Evolutionary conservation across 2,113 vertebrate genomes (phyloP).

Genomic region (Laticauda colubrina): DNA sequence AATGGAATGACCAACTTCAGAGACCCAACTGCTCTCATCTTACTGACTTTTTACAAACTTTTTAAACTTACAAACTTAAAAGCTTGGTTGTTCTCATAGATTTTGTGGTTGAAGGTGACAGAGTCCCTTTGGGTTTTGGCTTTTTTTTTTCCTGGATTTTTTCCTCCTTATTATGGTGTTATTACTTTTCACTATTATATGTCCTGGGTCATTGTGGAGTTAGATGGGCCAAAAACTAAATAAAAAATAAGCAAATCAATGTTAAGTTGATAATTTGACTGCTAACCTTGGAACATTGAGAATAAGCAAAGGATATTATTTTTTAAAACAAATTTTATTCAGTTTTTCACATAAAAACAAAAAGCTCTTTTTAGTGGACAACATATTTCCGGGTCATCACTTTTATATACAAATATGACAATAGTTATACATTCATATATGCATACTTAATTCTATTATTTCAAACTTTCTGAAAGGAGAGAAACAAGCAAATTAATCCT

Average conservation of each 20-base stretch:
- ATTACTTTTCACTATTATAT: not conserved
- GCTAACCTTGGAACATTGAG: not conserved
- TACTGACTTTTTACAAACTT: not conserved
- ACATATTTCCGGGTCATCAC: too few species aligned
- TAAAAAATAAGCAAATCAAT: not conserved
- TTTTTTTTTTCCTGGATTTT: not conserved
- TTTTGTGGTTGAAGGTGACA: not conserved
- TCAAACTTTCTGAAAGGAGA: too few species aligned
- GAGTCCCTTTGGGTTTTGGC: not conserved
- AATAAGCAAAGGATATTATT: not conserved
- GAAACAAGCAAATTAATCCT: too few species aligned
- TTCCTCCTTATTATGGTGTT: not conserved
- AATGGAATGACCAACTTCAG: not conserved
- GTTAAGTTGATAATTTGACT: not conserved
- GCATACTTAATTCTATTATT: too few species aligned
- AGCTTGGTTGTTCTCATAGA: not conserved
- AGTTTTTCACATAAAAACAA: too few species aligned
- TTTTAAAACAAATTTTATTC: too few species aligned
- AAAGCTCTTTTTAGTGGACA: too few species aligned
- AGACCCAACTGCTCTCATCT: not conserved
- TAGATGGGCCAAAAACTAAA: not conserved
- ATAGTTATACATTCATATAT: too few species aligned
- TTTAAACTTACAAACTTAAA: not conserved
- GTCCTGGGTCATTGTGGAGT: not conserved
- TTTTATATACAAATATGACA: too few species aligned